Conservation (phyloP, 2,888 invertebrate species). For the Rhogogaster chlorosoma region DNA sequence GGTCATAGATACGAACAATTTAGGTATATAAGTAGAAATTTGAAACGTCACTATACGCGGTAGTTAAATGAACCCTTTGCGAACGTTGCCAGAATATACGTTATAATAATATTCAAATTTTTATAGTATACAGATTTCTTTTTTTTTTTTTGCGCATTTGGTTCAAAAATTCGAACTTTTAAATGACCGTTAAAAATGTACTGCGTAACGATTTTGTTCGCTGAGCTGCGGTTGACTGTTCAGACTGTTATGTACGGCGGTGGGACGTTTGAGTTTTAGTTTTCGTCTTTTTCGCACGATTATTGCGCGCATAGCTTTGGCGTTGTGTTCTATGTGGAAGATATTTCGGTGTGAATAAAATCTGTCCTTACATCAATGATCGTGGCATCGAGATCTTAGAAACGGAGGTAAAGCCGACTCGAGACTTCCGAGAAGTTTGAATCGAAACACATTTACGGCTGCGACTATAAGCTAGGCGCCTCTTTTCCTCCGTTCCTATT, state of each 20-base stretch:
- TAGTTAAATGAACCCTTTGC: too few species aligned
- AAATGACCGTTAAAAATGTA: neutral
- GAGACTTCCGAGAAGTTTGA: constrained; percentile 31
- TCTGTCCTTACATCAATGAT: constrained; percentile 29
- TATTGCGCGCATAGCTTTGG: neutral
- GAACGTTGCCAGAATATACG: too few species aligned
- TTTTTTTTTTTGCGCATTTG: neutral
- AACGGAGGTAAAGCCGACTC: constrained; percentile 23
- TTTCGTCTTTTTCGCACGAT: neutral
- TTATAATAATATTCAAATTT: neutral
- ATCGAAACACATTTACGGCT: constrained; percentile 4
- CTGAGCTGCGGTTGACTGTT: neutral
- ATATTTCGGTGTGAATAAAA: constrained; percentile 9
- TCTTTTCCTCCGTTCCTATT: constrained; percentile 23
- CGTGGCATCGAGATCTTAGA: constrained; percentile 27
- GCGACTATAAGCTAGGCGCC: neutral
- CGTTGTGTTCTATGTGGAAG: neutral
- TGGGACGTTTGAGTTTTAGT: neutral
- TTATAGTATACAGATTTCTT: neutral
- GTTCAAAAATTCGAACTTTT: neutral
- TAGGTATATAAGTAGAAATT: too few species aligned
- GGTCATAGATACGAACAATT: too few species aligned
- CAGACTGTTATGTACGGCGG: neutral
- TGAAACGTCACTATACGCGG: too few species aligned
- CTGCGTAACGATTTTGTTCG: neutral